Evolutionary conservation across 92 coral and sea anemone genomes (phyloP), one percentile per base, ranked within the genome.

Genomic region (Zoanthus gigantus): DNA sequence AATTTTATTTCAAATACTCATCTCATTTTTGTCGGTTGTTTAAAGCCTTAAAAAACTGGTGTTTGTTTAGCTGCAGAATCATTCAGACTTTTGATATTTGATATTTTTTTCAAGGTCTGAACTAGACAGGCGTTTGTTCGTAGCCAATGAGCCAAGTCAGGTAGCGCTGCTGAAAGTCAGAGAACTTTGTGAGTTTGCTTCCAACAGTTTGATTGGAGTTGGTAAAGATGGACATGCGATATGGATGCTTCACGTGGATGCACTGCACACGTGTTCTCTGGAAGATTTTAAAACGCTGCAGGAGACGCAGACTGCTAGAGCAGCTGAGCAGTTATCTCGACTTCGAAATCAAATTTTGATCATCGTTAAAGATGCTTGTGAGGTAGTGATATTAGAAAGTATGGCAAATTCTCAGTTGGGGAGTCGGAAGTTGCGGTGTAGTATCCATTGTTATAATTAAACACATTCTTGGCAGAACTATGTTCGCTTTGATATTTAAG

Each of bases 191-290:
- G 99, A 97, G 89, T 93, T 89, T 77, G 95, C 98, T 45, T 94
- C 94, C 50, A 95, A 97, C 84, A 97, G 99, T 85, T 77, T 97
- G 14, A 91, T 96, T 61, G 98, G 98, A 23, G 71, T 95, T 7
- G 98, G 98, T 1, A 82, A 88, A 31, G 85, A 81, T 47, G 91
- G 90, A 50, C 87, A 89, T 50, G 96, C 96, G 17, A 90, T 97
- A 56, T 83, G 89, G 23, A 87, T 97, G 69, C 89, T 93, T 5
- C 84, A 87, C 23, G 89, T 81, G 18, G 89, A 95, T 23, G 47
- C 91, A 31, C 73, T 61, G 63, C 75, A 84, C 5, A 92, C 94
- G 12, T 92, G 90, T 46, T 92, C 96, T 3, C 84, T 97, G 78
- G 91, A 88, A n/a, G 95, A 89, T 77, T 97, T 95, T 87, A 83